Percentiles rank a stretch among this genome's conserved stretches.
Conservation (phyloP, 2,888 invertebrate species). For the Ectemnius continuus region DNA sequence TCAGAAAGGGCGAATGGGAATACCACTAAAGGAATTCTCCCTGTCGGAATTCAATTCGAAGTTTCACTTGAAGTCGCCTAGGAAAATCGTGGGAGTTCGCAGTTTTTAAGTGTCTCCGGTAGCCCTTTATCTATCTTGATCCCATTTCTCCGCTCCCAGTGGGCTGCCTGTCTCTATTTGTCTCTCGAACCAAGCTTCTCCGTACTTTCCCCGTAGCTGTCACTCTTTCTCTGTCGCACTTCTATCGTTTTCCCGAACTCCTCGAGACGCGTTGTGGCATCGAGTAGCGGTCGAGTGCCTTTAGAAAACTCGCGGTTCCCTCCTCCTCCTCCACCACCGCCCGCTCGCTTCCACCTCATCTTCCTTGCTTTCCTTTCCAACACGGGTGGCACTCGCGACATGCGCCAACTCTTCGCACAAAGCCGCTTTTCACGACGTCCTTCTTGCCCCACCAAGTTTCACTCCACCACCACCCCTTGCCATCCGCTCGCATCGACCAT, state of each 20-base stretch:
- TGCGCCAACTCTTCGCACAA: constrained; percentile 40
- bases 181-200: too few species aligned
- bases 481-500: background rate
- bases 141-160: background rate
- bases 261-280: constrained; percentile 29
- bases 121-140: background rate
- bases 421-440: constrained; percentile 67
- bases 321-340: constrained; percentile 28
- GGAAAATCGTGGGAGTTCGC: too few species aligned
- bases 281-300: constrained; percentile 65
- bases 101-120: background rate
- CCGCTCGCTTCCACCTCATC: background rate
- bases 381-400: background rate
- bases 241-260: too few species aligned
- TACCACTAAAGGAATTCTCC: too few species aligned
- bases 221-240: too few species aligned
- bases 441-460: constrained; percentile 48
- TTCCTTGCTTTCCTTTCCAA: constrained; percentile 3
- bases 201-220: too few species aligned
- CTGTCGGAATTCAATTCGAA: too few species aligned
- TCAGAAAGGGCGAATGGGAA: too few species aligned
- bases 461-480: constrained; percentile 36
- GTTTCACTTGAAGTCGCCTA: too few species aligned
- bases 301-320: constrained; percentile 65
- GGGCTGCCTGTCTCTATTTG: too few species aligned